Evolutionary conservation across 92 coral and sea anemone genomes (phyloP), one percentile per base, ranked within the genome.

Genomic region (Epizoanthus rinbou): DNA sequence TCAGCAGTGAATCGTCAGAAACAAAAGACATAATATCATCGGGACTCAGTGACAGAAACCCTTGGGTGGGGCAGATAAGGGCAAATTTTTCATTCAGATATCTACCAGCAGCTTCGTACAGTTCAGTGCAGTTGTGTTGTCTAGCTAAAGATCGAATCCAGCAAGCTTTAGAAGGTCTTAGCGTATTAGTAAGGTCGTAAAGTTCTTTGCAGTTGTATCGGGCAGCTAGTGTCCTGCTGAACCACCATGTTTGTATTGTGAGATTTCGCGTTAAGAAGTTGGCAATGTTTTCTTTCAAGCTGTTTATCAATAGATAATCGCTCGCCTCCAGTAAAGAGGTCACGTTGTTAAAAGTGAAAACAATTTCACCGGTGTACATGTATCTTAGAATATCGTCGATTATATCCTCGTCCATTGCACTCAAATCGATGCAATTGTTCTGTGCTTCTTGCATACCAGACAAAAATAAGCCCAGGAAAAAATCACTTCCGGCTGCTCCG

Each of bases 401-500:
- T n/a, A 45, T 17, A 10, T 14, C 57, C 8, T 8, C 11, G 75
- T 71, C 41, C 47, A 71, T 71, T n/a, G n/a, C 28, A 14, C 75
- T 22, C 75, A 71, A 56, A 8, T 71, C 75, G 39, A 71, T 24
- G 8, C 58, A 71, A 7, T 21, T 45, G 17, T 71, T 54, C 33
- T n/a, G 57, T 52, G 75, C 47, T 25, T 71, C 75, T 19, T 54
- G 57, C 75, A 71, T 71, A 18, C 75, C 75, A 71, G 75, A 71
- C 28, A 19, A 13, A 43, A 71, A 71, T 54, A 71, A 71, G n/a
- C 57, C 75, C 25, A 21, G 75, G 75, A 71, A 71, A 45, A 71
- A 71, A 23, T 71, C 75, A 8, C 75, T 43, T 21, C 75, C 75
- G 5, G 56, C 75, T 17, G 75, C 56, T 37, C 54, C 75, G 56